A percentile compares a stretch with the other conserved stretches of the same genome.
These are phyloP conservation scores for Creontiades dilutus DNA, from an alignment of 2,888 invertebrate species.

Conservation along the genomic window DNA sequence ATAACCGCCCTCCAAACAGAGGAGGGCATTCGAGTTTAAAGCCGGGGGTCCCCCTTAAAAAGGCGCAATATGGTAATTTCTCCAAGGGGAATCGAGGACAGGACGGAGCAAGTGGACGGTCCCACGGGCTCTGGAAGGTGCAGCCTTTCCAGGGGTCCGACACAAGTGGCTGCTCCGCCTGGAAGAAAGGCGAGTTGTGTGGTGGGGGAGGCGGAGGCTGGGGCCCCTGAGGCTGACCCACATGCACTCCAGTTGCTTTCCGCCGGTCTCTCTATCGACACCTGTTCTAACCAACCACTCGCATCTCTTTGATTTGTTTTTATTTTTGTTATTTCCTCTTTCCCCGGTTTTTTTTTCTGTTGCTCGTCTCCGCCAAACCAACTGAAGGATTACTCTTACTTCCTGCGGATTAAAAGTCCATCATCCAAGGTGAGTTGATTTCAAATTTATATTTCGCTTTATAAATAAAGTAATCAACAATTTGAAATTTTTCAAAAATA, in stretches of 20 bases:
- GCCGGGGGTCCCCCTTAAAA: not conserved
- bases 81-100: slow-evolving; percentile 11
- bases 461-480: no score
- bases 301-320: not conserved
- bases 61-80: slow-evolving; percentile 28
- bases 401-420: not conserved
- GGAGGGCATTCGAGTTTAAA: not conserved
- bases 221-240: slow-evolving; percentile 25
- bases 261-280: slow-evolving; percentile 48
- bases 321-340: not conserved
- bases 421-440: not conserved
- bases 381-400: no score
- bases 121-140: slow-evolving; percentile 16
- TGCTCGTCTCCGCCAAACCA: no score
- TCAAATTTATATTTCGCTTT: no score
- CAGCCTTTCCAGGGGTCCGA: slow-evolving; percentile 5
- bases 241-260: slow-evolving; percentile 44
- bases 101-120: not conserved
- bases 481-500: no score
- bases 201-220: not conserved
- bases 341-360: no score
- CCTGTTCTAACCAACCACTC: slow-evolving; percentile 53
- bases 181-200: not conserved
- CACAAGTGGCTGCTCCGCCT: not conserved
- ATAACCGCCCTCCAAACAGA: not conserved